Evolutionary conservation across 2,797 vertebrate species (phyloP).

Genomic region (Avahi laniger): DNA sequence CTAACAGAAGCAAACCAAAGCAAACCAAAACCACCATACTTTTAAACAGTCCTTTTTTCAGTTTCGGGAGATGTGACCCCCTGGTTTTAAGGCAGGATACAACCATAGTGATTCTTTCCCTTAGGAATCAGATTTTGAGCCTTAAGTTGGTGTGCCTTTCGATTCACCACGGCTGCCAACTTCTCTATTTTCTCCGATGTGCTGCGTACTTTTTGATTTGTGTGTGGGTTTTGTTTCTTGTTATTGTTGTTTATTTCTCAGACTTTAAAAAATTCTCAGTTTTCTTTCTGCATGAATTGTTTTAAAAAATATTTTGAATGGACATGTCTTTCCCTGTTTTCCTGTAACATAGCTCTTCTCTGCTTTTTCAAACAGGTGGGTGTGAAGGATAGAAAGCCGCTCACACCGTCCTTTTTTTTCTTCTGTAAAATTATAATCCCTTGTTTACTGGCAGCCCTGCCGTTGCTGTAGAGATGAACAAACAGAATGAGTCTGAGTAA

Average conservation of each 20-base stretch:
- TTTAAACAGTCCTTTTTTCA: conserved; percentile 39
- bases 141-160: conserved; percentile 39
- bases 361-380: conserved; percentile 20
- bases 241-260: background rate
- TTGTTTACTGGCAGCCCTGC: background rate
- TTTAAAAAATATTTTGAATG: conserved; percentile 36
- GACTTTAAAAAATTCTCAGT: conserved; percentile 17
- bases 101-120: background rate
- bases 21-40: background rate
- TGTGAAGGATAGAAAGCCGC: conserved; percentile 30
- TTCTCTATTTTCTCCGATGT: background rate
- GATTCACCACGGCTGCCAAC: background rate
- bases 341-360: background rate
- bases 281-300: conserved; percentile 30
- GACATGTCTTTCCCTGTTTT: background rate
- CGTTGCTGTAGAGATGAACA: background rate
- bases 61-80: conserved; percentile 16
- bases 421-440: background rate
- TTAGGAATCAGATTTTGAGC: background rate
- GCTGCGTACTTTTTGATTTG: background rate
- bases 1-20: no score
- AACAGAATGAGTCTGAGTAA: background rate
- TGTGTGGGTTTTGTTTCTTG: background rate
- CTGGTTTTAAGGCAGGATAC: conserved; percentile 20
- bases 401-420: background rate